Conservation (phyloP, 2,113 vertebrate genomes). For the Pluvianellus socialis region DNA sequence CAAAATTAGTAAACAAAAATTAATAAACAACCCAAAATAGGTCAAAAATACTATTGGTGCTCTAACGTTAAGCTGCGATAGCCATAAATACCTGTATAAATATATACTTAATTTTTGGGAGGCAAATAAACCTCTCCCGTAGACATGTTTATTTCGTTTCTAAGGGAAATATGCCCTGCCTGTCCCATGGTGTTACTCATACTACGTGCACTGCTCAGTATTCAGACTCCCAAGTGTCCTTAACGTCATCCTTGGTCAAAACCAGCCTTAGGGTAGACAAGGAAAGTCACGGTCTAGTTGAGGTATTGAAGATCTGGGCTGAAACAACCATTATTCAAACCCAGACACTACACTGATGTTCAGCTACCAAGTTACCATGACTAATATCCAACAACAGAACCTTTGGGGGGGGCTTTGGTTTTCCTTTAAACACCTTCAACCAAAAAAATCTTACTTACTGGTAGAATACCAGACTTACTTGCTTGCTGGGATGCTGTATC, state of each 20-base stretch:
- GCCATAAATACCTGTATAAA: neutral
- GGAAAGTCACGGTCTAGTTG: rapidly evolving
- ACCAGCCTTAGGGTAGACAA: too few species aligned
- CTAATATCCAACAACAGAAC: neutral
- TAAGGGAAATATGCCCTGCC: neutral
- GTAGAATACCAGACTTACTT: neutral
- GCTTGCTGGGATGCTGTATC: too few species aligned
- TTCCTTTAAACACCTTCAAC: neutral
- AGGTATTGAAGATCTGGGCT: neutral
- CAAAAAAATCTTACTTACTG: neutral
- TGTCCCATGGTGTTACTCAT: neutral
- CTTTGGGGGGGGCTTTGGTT: too few species aligned
- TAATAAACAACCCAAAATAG: neutral
- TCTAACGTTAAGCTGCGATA: neutral
- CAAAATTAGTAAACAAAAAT: neutral
- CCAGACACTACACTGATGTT: rapidly evolving
- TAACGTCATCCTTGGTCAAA: neutral
- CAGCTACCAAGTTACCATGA: neutral
- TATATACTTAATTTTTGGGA: neutral
- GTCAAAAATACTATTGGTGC: neutral
- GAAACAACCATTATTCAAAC: neutral
- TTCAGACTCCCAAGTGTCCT: neutral
- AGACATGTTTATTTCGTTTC: neutral
- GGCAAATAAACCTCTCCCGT: neutral
- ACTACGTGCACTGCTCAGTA: neutral